Percentiles rank a stretch among this genome's conserved stretches.
phyloP scores from a whole-genome alignment of 2,888 invertebrate species.

The Microchrysa polita region DNA sequence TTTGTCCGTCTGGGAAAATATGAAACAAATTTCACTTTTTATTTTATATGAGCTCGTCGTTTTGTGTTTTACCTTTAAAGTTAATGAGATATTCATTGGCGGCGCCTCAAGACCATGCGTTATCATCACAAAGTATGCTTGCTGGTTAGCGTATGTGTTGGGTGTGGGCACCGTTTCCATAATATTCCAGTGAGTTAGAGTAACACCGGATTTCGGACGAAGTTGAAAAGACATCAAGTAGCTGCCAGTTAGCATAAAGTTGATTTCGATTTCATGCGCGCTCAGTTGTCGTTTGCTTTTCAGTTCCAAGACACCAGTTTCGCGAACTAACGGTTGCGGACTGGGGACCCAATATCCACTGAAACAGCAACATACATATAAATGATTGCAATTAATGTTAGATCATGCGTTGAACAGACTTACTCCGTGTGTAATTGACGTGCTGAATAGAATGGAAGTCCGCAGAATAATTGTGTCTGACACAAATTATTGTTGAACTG shows the following conservation, averaged over 20 bases:
- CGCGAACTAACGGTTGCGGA: conserved; percentile 55
- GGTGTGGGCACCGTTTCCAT: conserved; percentile 54
- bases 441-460: conserved; percentile 55
- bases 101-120: conserved; percentile 56
- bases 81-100: conserved; percentile 55
- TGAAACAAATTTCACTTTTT: neutral
- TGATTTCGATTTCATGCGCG: conserved; percentile 52
- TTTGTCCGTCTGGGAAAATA: conserved; percentile 51
- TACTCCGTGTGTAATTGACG: conserved; percentile 56
- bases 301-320: conserved; percentile 53
- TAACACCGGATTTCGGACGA: conserved; percentile 55
- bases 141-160: conserved; percentile 54
- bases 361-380: conserved; percentile 14
- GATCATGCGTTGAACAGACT: neutral
- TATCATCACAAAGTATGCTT: conserved; percentile 56
- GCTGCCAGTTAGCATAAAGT: conserved; percentile 54
- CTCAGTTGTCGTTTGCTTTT: conserved; percentile 50
- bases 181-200: conserved; percentile 54
- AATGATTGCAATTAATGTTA: neutral
- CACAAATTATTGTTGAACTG: conserved; percentile 56
- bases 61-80: conserved; percentile 53
- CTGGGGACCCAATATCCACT: conserved; percentile 58
- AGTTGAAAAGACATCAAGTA: conserved; percentile 56
- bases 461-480: conserved; percentile 57
- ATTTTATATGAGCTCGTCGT: too few species aligned